A percentile compares a stretch with the other conserved stretches of the same genome.
These are phyloP conservation scores for Dendrolimus punctatus DNA, from an alignment of 1,140 invertebrate genomes.

Conservation along the genomic window DNA sequence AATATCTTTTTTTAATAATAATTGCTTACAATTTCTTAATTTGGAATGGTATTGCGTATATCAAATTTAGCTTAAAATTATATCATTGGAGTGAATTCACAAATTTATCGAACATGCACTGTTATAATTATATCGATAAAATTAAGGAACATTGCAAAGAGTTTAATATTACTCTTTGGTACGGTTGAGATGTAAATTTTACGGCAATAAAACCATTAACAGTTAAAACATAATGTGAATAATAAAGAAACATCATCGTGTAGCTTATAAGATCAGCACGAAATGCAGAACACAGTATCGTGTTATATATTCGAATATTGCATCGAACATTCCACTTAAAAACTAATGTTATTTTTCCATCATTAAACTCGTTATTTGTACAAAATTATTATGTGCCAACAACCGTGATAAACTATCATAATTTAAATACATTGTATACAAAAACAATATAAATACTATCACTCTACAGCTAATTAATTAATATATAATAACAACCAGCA, in stretches of 20 bases:
- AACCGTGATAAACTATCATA: conserved; percentile 65
- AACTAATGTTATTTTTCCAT: conserved; percentile 55
- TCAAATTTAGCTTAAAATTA: conserved; percentile 62
- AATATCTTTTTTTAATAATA: conserved; percentile 59
- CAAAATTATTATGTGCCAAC: conserved; percentile 68
- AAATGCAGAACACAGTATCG: conserved; percentile 8
- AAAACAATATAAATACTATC: conserved; percentile 54
- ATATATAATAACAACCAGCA: conserved; percentile 27
- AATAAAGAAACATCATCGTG: not conserved
- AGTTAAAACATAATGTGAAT: conserved; percentile 18
- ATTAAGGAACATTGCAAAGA: conserved; percentile 59
- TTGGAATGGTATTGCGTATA: conserved; percentile 65
- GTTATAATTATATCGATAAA: conserved; percentile 15
- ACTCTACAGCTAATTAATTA: conserved; percentile 23
- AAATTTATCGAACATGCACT: conserved; percentile 18
- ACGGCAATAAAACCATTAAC: conserved; percentile 9
- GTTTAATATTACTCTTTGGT: conserved; percentile 64
- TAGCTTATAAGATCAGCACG: too few relatives aligned
- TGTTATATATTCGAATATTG: conserved; percentile 7
- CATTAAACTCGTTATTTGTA: conserved; percentile 65
- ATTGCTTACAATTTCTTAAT: conserved; percentile 65
- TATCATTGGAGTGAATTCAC: conserved; percentile 44
- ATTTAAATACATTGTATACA: conserved; percentile 53
- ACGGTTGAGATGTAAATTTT: conserved; percentile 28
- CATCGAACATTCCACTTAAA: conserved; percentile 20